These are phyloP conservation scores for Drosophila albomicans DNA, from an alignment of 1,140 invertebrate species.

Conservation along the genomic window DNA sequence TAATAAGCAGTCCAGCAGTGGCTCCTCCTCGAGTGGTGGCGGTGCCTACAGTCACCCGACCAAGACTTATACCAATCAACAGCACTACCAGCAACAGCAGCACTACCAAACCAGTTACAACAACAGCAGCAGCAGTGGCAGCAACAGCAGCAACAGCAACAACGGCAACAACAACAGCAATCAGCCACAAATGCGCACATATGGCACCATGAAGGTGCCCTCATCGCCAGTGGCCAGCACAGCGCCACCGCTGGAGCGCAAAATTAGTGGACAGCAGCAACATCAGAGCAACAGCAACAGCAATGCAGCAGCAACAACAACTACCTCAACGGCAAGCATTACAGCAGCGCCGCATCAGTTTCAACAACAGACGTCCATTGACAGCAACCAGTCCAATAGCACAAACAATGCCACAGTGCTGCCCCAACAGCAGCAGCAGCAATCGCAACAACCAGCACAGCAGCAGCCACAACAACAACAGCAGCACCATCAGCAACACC, in stretches of 20 bases:
- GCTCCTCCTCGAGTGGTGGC: conserved; percentile 8
- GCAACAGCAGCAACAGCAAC: conserved; percentile 42
- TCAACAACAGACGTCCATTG: conserved; percentile 61
- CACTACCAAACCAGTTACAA: conserved; percentile 45
- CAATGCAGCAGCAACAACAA: conserved; percentile 49
- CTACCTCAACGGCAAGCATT: conserved; percentile 80
- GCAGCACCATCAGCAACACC: conserved; percentile 20
- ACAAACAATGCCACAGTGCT: conserved; percentile 52
- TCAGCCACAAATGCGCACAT: conserved; percentile 73
- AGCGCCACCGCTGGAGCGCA: conserved; percentile 68
- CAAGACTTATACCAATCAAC: conserved; percentile 59
- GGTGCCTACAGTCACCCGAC: conserved; percentile 49
- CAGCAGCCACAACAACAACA: conserved; percentile 32
- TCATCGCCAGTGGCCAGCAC: conserved; percentile 75
- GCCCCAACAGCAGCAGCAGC: conserved; percentile 33
- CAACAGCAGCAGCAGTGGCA: conserved; percentile 54
- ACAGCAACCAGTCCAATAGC: conserved; percentile 46
- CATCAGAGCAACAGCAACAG: conserved; percentile 26
- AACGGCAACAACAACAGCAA: conserved; percentile 32
- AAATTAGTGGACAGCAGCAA: conserved; percentile 52
- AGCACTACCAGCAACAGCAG: conserved; percentile 70
- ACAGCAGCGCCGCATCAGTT: conserved; percentile 79
- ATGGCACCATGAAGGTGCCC: conserved; percentile 81
- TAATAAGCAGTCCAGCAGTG: conserved; percentile 22
- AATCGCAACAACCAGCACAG: conserved; percentile 25